Evolutionary conservation across 64 coral and sea anemone genomes (phyloP), one percentile per base, ranked within the genome.

Genomic region (Montipora efflorescens): DNA sequence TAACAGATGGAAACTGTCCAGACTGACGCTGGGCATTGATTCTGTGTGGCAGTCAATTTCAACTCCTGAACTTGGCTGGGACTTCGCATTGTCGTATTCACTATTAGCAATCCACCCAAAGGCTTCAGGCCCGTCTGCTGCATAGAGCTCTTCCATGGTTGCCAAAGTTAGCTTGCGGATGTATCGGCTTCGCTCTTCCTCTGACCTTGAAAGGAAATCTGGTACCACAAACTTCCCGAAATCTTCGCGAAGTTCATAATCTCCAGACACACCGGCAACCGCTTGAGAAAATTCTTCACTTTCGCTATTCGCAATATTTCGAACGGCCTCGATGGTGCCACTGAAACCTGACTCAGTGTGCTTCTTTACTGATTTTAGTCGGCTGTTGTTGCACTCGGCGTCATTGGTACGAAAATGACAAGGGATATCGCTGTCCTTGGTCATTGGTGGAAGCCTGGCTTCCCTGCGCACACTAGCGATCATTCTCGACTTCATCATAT

Each of bases 381-480:
- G 53, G 53, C 5, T 57, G 53, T 57, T 57, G 10, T 57, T 57
- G 5, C 6, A 5, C 53, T 57, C 53, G 53, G 53, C 53, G 53
- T 57, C 53, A 57, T 57, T 57, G 10, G 53, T 57, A 57, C 5
- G 53, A 57, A 57, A 57, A 57, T 57, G 53, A 10, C 6, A 71
- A 13, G 67, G 67, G 67, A 71, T 71, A 71, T 71, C 67, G 14
- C 67, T 71, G 23, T 79, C 49, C 77, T 79, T 79, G 5, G 49
- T 52, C 77, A 79, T 79, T 79, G 77, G 77, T 9, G 77, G 77
- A 9, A 79, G 77, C 23, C 77, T 79, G 43, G 77, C 77, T 79
- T 12, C 77, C 49, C 77, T 79, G 77, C 77, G 77, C 23, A 79
- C 77, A 79, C 77, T 79, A 9, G 77, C 77, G 43, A 79, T 79